Conservation (phyloP, 2,888 invertebrate species). For the Hydriomena furcata region DNA sequence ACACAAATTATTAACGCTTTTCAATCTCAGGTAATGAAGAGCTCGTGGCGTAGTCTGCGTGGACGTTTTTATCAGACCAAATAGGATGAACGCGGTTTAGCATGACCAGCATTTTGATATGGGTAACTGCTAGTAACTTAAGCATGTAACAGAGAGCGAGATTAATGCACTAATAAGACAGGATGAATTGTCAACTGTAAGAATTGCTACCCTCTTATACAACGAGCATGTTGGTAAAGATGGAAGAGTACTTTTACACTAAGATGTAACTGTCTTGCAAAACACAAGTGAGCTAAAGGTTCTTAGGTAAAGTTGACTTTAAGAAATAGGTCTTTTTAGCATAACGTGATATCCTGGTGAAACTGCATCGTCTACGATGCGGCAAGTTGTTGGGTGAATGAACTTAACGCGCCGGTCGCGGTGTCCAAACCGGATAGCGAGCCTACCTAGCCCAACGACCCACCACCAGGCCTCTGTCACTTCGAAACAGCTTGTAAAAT, state of each 20-base stretch:
- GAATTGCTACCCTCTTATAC: no score
- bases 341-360: constrained; percentile 63
- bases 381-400: constrained; percentile 70
- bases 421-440: constrained; percentile 75
- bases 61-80: no score
- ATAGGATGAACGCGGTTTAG: no score
- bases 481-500: constrained; percentile 4
- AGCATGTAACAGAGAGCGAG: no score
- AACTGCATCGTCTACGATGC: constrained; percentile 65
- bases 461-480: constrained; percentile 31
- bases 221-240: not conserved
- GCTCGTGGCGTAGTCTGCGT: no score
- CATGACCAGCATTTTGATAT: no score
- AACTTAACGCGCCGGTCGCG: constrained; percentile 55
- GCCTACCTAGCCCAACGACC: constrained; percentile 61
- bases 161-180: no score
- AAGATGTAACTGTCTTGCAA: not conserved
- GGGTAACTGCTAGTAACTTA: no score
- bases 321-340: constrained; percentile 40
- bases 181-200: no score
- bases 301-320: constrained; percentile 10
- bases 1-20: not conserved
- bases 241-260: not conserved
- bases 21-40: not conserved
- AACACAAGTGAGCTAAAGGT: not conserved